phyloP scores from a whole-genome alignment of 2,797 vertebrate genomes.

The Passerculus sandwichensis region DNA sequence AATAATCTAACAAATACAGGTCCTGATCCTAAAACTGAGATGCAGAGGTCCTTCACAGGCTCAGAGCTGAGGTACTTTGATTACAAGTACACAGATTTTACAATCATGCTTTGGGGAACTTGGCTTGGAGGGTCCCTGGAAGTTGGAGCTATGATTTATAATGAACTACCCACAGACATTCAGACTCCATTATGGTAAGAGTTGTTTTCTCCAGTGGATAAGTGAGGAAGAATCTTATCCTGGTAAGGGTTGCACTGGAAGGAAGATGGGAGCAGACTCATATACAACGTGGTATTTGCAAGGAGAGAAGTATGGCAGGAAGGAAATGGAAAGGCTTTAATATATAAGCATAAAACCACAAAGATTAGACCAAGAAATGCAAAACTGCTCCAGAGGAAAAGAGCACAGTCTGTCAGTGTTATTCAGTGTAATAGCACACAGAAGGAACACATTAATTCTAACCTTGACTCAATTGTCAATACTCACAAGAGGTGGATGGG shows the following conservation, averaged over 20 bases:
- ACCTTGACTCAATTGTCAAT: neutral
- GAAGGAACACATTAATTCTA: neutral
- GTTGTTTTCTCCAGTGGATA: slow-evolving; percentile 1
- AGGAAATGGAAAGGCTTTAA: slow-evolving; percentile 39
- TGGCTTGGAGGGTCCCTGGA: neutral
- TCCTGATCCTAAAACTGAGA: neutral
- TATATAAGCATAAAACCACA: neutral
- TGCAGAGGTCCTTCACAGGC: neutral
- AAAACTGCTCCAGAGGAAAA: neutral
- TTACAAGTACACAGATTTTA: neutral
- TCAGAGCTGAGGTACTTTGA: neutral
- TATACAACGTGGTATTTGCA: neutral
- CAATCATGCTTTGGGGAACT: neutral
- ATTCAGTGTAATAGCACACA: neutral
- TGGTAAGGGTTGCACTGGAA: neutral
- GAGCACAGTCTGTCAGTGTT: neutral
- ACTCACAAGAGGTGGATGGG: neutral
- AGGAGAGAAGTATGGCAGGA: slow-evolving; percentile 2
- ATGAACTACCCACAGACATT: neutral
- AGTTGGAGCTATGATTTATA: slow-evolving; percentile 2
- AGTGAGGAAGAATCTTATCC: neutral
- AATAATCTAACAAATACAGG: neutral
- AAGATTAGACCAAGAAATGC: slow-evolving; percentile 3
- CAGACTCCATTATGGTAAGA: neutral
- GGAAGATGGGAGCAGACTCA: neutral